Evolutionary conservation across 2,888 invertebrate species (phyloP).

Genomic region (Dusona sp.): DNA sequence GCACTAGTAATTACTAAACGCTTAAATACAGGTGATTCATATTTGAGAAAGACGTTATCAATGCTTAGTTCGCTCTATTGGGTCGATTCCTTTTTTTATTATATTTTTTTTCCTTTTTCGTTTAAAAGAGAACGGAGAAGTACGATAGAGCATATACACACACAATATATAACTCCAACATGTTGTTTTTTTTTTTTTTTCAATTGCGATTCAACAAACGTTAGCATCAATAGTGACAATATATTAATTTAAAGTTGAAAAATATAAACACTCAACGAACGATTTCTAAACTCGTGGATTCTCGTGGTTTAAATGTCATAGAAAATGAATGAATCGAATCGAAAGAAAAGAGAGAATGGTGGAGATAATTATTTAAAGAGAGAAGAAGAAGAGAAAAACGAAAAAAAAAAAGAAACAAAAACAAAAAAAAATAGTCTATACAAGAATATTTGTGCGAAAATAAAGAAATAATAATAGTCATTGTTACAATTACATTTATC

Average conservation of each 20-base stretch:
- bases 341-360: conserved; percentile 65
- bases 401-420: conserved; percentile 34
- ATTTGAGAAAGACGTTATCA: conserved; percentile 81
- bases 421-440: conserved; percentile 76
- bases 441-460: conserved; percentile 79
- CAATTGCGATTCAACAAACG: conserved; percentile 54
- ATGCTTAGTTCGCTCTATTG: conserved; percentile 82
- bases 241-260: conserved; percentile 81
- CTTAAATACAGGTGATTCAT: conserved; percentile 83
- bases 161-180: conserved; percentile 5
- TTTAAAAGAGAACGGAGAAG: conserved; percentile 73
- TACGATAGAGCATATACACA: conserved; percentile 55
- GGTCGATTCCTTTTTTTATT: conserved; percentile 76
- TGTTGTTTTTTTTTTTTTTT: too few species aligned
- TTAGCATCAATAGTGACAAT: conserved; percentile 73
- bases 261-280: conserved; percentile 74
- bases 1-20: conserved; percentile 82
- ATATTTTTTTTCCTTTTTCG: conserved; percentile 75
- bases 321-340: conserved; percentile 66
- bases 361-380: conserved; percentile 67
- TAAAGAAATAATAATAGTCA: conserved; percentile 70
- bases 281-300: conserved; percentile 62
- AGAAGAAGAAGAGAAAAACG: conserved; percentile 52
- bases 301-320: conserved; percentile 63
- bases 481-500: conserved; percentile 60